A percentile compares a stretch with the other conserved stretches of the same genome.
phyloP scores from a whole-genome alignment of 2,113 vertebrate genomes.

The Lophotis ruficrista region DNA sequence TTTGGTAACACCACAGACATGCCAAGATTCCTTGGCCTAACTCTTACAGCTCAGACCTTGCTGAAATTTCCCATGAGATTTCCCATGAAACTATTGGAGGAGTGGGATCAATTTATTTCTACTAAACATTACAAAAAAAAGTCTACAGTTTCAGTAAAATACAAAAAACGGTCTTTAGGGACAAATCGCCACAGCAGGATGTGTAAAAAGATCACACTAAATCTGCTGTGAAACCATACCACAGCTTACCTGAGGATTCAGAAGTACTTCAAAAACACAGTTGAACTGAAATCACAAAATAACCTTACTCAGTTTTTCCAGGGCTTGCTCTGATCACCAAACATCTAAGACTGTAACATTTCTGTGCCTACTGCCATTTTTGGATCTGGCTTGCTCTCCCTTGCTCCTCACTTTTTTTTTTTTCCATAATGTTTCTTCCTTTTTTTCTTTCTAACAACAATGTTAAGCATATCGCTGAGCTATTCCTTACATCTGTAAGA shows the following conservation, averaged over 20 bases:
- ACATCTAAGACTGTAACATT: background rate
- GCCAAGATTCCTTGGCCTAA: background rate
- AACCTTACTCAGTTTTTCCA: fast-evolving
- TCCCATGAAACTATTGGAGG: background rate
- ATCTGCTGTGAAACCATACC: background rate
- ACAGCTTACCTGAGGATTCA: background rate
- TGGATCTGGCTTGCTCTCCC: background rate
- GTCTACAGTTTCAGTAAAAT: background rate
- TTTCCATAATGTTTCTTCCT: background rate
- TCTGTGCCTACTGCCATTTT: background rate
- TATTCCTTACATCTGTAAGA: background rate
- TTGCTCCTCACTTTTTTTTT: background rate
- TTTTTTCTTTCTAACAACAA: background rate
- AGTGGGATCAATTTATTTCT: background rate
- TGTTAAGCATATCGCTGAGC: background rate
- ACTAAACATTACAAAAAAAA: background rate
- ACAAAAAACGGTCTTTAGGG: background rate
- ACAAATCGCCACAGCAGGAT: background rate
- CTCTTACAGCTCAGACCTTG: background rate
- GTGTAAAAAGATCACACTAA: background rate
- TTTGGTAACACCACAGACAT: background rate
- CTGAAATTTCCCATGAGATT: background rate
- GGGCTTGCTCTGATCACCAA: background rate
- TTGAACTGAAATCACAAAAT: background rate
- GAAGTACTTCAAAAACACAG: background rate